Evolutionary conservation across 2,888 invertebrate genomes (phyloP).

Genomic region (Eupeodes luniger): DNA sequence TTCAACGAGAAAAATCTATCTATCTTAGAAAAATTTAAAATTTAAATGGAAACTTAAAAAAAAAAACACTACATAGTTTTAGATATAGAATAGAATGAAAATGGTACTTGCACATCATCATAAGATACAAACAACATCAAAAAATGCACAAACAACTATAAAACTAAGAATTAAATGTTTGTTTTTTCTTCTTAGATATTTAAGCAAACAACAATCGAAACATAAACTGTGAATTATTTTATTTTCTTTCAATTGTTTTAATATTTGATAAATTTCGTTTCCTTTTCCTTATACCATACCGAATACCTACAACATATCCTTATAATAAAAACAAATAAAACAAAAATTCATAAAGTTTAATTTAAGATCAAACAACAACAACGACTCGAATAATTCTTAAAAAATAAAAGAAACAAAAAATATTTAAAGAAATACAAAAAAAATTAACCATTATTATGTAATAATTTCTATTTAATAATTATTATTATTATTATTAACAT

Average conservation of each 20-base stretch:
- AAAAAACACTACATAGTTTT: conserved; percentile 33
- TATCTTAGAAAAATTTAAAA: conserved; percentile 25
- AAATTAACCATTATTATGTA: conserved; percentile 43
- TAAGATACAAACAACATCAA: conserved; percentile 24
- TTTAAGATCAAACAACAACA: conserved; percentile 18
- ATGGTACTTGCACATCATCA: conserved; percentile 60
- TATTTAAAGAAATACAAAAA: conserved; percentile 15
- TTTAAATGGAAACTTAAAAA: conserved; percentile 22
- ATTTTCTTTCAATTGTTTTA: conserved; percentile 5
- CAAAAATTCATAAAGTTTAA: conserved; percentile 9
- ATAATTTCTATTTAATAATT: conserved; percentile 60
- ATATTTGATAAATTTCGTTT: conserved; percentile 11
- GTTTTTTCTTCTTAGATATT: conserved; percentile 1
- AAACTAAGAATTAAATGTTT: conserved; percentile 38
- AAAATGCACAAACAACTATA: conserved; percentile 53
- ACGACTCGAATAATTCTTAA: conserved; percentile 58
- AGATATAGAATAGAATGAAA: conserved; percentile 45
- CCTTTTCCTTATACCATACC: conserved; percentile 8
- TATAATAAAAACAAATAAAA: not conserved
- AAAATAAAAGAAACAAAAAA: not conserved
- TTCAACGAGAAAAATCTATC: conserved; percentile 10
- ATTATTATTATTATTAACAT: conserved; percentile 3
- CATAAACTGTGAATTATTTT: conserved; percentile 46
- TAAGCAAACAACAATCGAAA: conserved; percentile 63
- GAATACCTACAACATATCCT: conserved; percentile 42